A percentile compares a stretch with the other conserved stretches of the same genome.
Conservation (phyloP, 2,888 invertebrate species). For the Oscheius sp. region DNA sequence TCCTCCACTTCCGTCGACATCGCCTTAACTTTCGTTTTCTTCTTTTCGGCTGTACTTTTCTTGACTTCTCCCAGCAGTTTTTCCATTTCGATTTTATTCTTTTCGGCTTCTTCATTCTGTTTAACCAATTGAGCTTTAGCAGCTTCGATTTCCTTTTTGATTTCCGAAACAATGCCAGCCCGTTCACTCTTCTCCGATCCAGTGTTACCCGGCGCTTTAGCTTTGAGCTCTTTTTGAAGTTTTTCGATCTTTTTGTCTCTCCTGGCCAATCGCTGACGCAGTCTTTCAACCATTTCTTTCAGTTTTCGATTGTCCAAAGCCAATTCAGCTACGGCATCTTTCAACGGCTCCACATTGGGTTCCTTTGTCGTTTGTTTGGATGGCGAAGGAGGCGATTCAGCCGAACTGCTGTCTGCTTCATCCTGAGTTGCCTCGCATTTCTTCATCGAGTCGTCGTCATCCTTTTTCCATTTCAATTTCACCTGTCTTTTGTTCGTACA, state of each 20-base stretch:
- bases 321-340: constrained; percentile 14
- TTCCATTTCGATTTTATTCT: constrained; percentile 2
- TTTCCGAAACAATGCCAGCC: neutral
- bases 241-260: constrained; percentile 9
- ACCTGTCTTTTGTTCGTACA: neutral
- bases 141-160: constrained; percentile 5
- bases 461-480: constrained; percentile 20
- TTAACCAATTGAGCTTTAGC: neutral
- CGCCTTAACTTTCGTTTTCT: neutral
- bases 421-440: neutral
- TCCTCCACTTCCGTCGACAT: too few species aligned
- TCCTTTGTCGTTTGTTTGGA: too few species aligned
- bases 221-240: neutral
- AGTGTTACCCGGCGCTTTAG: neutral
- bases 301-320: constrained; percentile 7
- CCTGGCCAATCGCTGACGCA: neutral
- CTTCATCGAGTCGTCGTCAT: neutral
- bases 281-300: constrained; percentile 2
- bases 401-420: neutral
- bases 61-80: constrained; percentile 5
- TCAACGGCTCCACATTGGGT: constrained; percentile 11
- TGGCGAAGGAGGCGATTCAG: constrained; percentile 7
- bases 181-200: neutral
- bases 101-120: neutral
- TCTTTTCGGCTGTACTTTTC: neutral